Base-by-base conservation (phyloP, 2,113 vertebrate genomes). In the Ceuthmochares aereus region DNA sequence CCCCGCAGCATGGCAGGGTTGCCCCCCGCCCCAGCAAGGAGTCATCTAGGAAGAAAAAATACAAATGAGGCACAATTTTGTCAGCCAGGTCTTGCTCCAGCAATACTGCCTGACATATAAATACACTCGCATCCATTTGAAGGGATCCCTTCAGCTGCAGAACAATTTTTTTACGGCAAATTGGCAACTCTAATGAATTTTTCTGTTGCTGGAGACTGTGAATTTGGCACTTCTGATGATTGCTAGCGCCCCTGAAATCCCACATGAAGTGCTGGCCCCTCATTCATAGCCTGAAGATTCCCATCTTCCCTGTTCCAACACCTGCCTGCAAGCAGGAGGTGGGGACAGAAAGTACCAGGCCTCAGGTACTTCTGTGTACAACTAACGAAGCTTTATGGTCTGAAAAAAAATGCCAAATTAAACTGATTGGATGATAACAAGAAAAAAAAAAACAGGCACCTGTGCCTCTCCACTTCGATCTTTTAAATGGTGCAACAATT, bases 21-120 rank as follows among this genome's bases (percentile, higher is more conserved):
- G 51, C 27, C 67, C 70, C 70, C 43, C 21, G 3, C 21, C 67
- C 56, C 29, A 9, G 45, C 87, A 23, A 47, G 37, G 69, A 56
- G 60, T 63, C 14, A 29, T 12, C 7, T 14, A n/a, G 43, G 11
- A 17, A 56, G 69, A 47, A 10, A 63, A 84, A 64, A 4, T 6
- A 1, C 21, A 16, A 52, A 43, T 4, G 14, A 67, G 88, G 82
- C 52, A 14, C 70, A 82, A 55, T 7, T 23, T 27, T 59, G 67
- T 18, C 30, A 43, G 78, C 37, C 0, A 0, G 37, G 51, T 63
- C 25, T 32, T 45, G 42, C 74, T 55, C 30, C 0, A 1, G 73
- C 64, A 42, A 1, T 25, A 6, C 67, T 25, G 55, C 60, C 47
- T 4, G 2, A 52, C 29, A 14, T 12, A 11, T 10, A 40, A 63